Percentiles rank a stretch among this genome's conserved stretches.
These are phyloP conservation scores for Protonibea diacanthus DNA, from an alignment of 2,797 vertebrate genomes.

Conservation along the genomic window DNA sequence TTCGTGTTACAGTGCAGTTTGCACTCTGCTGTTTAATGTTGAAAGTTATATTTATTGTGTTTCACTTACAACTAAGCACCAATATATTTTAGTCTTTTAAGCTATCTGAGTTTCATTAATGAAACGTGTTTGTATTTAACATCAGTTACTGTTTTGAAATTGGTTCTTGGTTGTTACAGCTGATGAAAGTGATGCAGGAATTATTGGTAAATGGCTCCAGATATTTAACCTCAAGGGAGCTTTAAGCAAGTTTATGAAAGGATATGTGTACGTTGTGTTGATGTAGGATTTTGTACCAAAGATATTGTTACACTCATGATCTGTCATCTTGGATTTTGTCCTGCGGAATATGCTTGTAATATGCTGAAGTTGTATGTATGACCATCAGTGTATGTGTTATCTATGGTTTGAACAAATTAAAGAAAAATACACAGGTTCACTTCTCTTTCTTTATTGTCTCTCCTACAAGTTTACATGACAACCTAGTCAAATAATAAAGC, in stretches of 20 bases:
- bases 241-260: slow-evolving; percentile 19
- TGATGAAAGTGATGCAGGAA: not conserved
- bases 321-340: slow-evolving; percentile 23
- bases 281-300: slow-evolving; percentile 53
- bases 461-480: not conserved
- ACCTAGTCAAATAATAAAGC: not conserved
- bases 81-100: slow-evolving; percentile 54
- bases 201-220: not conserved
- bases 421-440: not conserved
- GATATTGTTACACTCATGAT: slow-evolving; percentile 31
- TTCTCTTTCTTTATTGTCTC: slow-evolving; percentile 7
- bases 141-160: slow-evolving; percentile 28
- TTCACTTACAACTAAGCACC: slow-evolving; percentile 29
- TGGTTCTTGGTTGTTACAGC: not conserved
- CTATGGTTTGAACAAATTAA: slow-evolving; percentile 55
- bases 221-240: slow-evolving; percentile 21
- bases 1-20: slow-evolving; percentile 42
- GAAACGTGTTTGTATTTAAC: slow-evolving; percentile 34
- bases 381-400: slow-evolving; percentile 22
- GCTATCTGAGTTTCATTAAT: slow-evolving; percentile 1
- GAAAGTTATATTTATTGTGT: slow-evolving; percentile 48
- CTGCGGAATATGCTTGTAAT: slow-evolving; percentile 9
- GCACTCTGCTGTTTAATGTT: slow-evolving; percentile 17
- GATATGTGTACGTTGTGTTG: slow-evolving; percentile 29
- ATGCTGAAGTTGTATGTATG: slow-evolving; percentile 18